Conservation (phyloP, 2,888 invertebrate species). For the Melinaea marsaeus region DNA sequence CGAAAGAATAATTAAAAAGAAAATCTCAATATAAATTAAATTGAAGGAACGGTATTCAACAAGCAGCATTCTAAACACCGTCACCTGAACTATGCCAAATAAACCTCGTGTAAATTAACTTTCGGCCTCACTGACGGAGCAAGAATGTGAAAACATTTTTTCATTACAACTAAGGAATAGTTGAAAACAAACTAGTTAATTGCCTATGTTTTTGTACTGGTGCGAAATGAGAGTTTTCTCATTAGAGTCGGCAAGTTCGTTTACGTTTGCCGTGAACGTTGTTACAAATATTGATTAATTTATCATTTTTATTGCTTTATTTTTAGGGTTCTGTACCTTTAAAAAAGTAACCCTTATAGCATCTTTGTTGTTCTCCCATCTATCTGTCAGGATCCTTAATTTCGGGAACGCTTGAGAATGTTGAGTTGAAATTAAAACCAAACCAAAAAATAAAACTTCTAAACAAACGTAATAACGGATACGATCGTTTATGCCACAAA, state of each 20-base stretch:
- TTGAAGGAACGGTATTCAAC: neutral
- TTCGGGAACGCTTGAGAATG: too few relatives aligned
- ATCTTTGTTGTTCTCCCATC: too few relatives aligned
- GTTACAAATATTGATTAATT: conserved; percentile 16
- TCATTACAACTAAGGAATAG: conserved; percentile 18
- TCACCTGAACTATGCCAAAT: conserved; percentile 10
- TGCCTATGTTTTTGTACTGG: conserved; percentile 37
- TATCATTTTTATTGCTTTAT: neutral
- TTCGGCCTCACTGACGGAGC: conserved; percentile 18
- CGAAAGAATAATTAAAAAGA: too few relatives aligned
- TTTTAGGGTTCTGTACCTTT: too few relatives aligned
- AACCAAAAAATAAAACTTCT: too few relatives aligned
- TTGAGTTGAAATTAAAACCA: too few relatives aligned
- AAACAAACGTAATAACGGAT: too few relatives aligned
- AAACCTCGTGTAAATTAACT: conserved; percentile 19
- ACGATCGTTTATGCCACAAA: too few relatives aligned
- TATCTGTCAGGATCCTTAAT: too few relatives aligned
- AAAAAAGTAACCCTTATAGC: too few relatives aligned
- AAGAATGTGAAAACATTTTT: conserved; percentile 14
- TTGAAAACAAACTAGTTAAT: conserved; percentile 25
- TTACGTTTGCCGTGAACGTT: conserved; percentile 46
- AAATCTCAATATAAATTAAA: too few relatives aligned
- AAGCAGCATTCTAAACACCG: conserved; percentile 4
- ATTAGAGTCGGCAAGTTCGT: conserved; percentile 63
- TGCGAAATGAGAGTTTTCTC: conserved; percentile 61